Conservation (phyloP, 1,140 invertebrate genomes). For the Conus ventricosus region DNA sequence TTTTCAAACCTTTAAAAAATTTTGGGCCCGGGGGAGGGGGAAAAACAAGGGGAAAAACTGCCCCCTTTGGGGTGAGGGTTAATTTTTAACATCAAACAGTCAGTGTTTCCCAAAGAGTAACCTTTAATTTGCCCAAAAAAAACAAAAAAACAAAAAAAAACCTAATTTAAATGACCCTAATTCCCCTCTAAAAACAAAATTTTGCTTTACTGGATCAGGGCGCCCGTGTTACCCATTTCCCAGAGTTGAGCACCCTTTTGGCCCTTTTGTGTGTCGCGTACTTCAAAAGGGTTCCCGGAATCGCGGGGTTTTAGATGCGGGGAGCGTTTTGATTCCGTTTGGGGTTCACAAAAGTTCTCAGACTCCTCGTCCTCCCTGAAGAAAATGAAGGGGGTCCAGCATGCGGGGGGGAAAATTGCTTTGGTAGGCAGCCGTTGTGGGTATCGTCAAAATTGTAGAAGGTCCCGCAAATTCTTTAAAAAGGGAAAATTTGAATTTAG, state of each 20-base stretch:
- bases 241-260: conserved; percentile 70
- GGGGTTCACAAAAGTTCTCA: conserved; percentile 65
- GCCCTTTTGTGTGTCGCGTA: conserved; percentile 65
- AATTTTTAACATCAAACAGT: too few relatives aligned
- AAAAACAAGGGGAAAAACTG: too few relatives aligned
- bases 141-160: too few relatives aligned
- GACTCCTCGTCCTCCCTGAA: conserved; percentile 66
- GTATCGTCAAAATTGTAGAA: conserved; percentile 73
- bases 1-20: too few relatives aligned
- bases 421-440: conserved; percentile 67
- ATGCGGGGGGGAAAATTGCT: conserved; percentile 66
- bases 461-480: conserved; percentile 64
- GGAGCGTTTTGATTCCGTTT: conserved; percentile 61
- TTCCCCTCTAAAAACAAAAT: too few relatives aligned
- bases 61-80: too few relatives aligned
- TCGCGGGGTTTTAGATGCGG: conserved; percentile 62
- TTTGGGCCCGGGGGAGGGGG: too few relatives aligned
- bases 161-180: too few relatives aligned
- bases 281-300: conserved; percentile 67
- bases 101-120: too few relatives aligned
- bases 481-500: neutral
- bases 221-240: conserved; percentile 69
- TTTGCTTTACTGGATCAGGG: too few relatives aligned
- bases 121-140: too few relatives aligned
- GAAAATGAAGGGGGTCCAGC: conserved; percentile 70